Evolutionary conservation across 2,113 vertebrate species (phyloP), one percentile per base, ranked within the genome.

Genomic region (Corvus hawaiiensis): DNA sequence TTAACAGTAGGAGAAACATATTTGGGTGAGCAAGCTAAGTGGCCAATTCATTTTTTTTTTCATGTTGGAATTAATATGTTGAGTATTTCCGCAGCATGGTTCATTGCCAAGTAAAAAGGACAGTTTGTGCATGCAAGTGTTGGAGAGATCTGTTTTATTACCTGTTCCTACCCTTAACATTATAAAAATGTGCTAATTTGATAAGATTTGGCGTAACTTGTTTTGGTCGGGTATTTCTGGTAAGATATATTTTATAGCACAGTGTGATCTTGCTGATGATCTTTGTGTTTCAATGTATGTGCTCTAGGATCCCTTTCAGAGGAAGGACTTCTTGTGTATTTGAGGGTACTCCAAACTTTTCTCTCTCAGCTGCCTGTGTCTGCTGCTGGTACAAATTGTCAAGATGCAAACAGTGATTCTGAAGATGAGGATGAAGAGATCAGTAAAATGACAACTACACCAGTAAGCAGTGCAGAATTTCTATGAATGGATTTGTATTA

Each of bases 281-380:
- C 7, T 63, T 67, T 67, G 59, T 72, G 10, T 91, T 83, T 92
- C 71, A 20, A 26, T 51, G 16, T 93, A 4, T 87, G 51, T 94
- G 24, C 46, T 75, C 4, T 87, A 99, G 99, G 98, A 55, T 97
- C 97, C 17, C 98, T 99, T 33, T 99, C 99, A 68, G 99, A 99
- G 84, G 99, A 99, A 80, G 99, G 99, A 44, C 98, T 99, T 82
- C 98, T 99, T 79, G 96, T 99, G 43, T 99, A 99, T 93, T 96
- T 99, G 49, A 98, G 98, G 16, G 98, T 99, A 52, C 98, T 99
- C 51, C 99, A 99, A 33, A 97, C 98, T 17, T 98, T 99, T 59
- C 98, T 99, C 54, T 98, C 98, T 3, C 98, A 98, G 95, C 97
- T 99, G 44, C 99, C 99, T 0, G 98, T 99, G 56, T 98, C 98